Conservation (phyloP, 1,140 invertebrate species). For the Sycophaga agraensis region DNA sequence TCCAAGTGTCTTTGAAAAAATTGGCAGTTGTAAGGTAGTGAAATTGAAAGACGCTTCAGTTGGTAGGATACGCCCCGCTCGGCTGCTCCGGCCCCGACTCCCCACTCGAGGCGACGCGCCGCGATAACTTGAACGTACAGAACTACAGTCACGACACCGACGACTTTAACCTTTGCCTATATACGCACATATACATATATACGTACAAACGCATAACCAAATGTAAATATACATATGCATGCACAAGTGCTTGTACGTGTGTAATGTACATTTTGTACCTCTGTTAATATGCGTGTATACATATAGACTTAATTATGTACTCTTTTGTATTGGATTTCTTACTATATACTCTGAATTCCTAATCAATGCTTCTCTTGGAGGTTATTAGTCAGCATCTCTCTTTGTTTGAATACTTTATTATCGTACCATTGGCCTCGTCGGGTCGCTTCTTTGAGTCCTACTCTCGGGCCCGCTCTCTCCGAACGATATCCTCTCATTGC, state of each 20-base stretch:
- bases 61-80: no score
- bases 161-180: conserved; percentile 9
- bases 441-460: background rate
- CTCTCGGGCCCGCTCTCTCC: background rate
- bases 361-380: conserved; percentile 10
- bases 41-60: conserved; percentile 50
- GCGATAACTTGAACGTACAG: conserved; percentile 25
- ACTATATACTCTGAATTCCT: conserved; percentile 17
- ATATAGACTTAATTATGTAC: no score
- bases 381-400: conserved; percentile 18
- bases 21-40: conserved; percentile 48
- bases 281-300: no score
- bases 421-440: background rate
- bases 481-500: no score
- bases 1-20: conserved; percentile 45
- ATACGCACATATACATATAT: conserved; percentile 6
- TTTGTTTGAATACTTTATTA: background rate
- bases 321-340: background rate
- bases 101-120: no score
- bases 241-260: no score
- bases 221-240: no score
- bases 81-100: no score
- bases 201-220: no score
- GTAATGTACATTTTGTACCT: no score
- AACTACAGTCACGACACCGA: conserved; percentile 33